phyloP scores from a whole-genome alignment of 2,113 vertebrate genomes.

The Planiliza haematocheilus region DNA sequence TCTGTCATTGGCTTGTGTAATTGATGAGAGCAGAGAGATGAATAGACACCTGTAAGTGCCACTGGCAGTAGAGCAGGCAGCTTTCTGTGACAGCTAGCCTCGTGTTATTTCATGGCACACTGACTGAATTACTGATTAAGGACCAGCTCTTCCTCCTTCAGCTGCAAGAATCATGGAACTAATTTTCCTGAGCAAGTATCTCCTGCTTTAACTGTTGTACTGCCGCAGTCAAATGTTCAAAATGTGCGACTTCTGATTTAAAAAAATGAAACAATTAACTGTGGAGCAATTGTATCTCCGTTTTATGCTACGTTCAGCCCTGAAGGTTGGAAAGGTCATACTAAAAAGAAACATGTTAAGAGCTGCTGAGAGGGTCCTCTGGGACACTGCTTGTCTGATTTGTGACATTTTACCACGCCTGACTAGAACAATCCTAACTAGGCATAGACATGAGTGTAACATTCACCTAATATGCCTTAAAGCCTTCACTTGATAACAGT shows the following conservation, averaged over 20 bases:
- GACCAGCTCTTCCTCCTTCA: constrained; percentile 45
- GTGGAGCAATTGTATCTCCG: constrained; percentile 18
- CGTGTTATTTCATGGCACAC: constrained; percentile 66
- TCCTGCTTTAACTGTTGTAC: constrained; percentile 1
- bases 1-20: constrained; percentile 75
- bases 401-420: constrained; percentile 50
- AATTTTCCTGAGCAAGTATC: constrained; percentile 32
- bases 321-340: constrained; percentile 55
- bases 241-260: background rate
- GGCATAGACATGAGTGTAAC: constrained; percentile 19
- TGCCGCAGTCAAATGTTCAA: constrained; percentile 4
- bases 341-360: constrained; percentile 24
- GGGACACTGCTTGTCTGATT: constrained; percentile 37
- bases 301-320: background rate
- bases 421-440: constrained; percentile 29
- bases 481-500: constrained; percentile 9
- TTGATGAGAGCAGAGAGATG: constrained; percentile 74
- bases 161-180: constrained; percentile 19
- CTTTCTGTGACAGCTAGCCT: constrained; percentile 64
- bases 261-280: background rate
- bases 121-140: constrained; percentile 67
- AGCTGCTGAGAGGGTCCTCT: constrained; percentile 5
- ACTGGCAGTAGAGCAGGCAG: constrained; percentile 57
- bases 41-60: constrained; percentile 72
- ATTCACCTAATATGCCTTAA: constrained; percentile 10